Conservation (phyloP, 2,113 vertebrate species). For the Agelaius tricolor region DNA sequence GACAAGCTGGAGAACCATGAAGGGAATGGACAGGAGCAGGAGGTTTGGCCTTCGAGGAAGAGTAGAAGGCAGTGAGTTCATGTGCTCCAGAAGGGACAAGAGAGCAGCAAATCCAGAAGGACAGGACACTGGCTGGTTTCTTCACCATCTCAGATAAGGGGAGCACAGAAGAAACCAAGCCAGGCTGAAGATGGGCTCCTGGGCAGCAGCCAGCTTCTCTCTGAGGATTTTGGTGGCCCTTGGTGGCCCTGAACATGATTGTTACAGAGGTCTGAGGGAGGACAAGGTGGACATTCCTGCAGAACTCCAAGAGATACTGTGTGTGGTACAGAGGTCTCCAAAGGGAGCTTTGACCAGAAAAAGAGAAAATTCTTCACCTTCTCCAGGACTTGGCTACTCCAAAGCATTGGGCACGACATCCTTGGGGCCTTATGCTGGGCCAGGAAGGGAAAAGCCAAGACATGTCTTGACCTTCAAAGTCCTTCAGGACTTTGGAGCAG, state of each 20-base stretch:
- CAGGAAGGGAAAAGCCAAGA: background rate
- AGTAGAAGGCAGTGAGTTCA: background rate
- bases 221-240: background rate
- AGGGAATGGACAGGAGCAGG: background rate
- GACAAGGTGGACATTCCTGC: background rate
- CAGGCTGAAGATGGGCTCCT: background rate
- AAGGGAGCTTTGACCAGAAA: background rate
- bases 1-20: background rate
- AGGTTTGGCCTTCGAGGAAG: background rate
- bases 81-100: background rate
- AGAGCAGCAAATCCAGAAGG: background rate
- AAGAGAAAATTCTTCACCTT: background rate
- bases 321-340: background rate
- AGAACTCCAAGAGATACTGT: background rate
- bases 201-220: background rate
- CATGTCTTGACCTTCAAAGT: background rate
- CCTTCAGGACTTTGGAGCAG: background rate
- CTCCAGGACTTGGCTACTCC: background rate
- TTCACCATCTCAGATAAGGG: background rate
- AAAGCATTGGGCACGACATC: background rate
- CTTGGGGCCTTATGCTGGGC: background rate
- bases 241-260: background rate
- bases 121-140: background rate
- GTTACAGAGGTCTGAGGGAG: background rate
- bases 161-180: background rate